These are phyloP conservation scores for Danio tinwini DNA, from an alignment of 2,797 vertebrate species.

Conservation along the genomic window DNA sequence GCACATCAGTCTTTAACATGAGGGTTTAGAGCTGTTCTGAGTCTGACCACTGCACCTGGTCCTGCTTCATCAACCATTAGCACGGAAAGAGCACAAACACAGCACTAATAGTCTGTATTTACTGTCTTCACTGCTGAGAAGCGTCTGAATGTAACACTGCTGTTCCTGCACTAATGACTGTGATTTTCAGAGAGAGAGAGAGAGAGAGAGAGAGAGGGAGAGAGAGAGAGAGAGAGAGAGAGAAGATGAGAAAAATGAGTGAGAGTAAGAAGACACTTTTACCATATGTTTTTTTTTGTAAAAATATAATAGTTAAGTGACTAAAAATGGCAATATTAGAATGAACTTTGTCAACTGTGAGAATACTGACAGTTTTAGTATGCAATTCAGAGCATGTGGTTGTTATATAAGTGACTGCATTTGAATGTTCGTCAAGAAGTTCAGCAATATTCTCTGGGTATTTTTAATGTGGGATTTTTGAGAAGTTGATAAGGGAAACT, in stretches of 20 bases:
- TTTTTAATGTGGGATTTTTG: background rate
- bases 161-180: constrained; percentile 71
- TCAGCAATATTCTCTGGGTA: background rate
- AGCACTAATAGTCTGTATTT: constrained; percentile 79
- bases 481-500: background rate
- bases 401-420: background rate
- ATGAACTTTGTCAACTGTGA: background rate
- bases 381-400: background rate
- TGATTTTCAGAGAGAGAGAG: constrained; percentile 65
- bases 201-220: constrained; percentile 34
- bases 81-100: constrained; percentile 67
- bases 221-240: constrained; percentile 47
- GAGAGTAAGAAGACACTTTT: background rate
- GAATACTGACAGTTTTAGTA: background rate
- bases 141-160: constrained; percentile 61
- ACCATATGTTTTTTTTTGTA: background rate
- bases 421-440: background rate
- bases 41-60: constrained; percentile 58
- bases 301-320: background rate
- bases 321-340: constrained; percentile 1
- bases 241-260: constrained; percentile 21
- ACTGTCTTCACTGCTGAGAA: constrained; percentile 70
- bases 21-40: background rate
- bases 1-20: background rate
- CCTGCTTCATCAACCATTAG: constrained; percentile 69